phyloP scores from a whole-genome alignment of 2,113 vertebrate genomes.

The Antechinus stuartii region DNA sequence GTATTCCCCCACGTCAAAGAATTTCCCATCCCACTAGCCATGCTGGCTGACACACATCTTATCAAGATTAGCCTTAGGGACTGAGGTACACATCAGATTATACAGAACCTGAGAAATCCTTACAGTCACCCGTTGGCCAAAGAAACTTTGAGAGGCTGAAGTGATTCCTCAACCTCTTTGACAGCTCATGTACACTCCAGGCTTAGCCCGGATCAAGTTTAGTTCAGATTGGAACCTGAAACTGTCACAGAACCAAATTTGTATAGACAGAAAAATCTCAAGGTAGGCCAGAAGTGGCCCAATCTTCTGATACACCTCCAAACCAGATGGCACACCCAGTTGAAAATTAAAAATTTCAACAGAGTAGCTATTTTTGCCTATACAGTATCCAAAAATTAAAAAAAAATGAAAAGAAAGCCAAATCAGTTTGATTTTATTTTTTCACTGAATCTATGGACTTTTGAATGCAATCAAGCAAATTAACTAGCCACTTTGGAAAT shows the following conservation, averaged over 20 bases:
- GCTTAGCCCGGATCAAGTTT: background rate
- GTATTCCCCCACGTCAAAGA: background rate
- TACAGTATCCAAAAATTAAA: background rate
- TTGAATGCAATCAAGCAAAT: background rate
- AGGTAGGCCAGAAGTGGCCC: background rate
- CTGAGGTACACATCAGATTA: background rate
- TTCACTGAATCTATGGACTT: background rate
- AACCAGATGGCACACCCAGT: background rate
- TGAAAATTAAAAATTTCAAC: background rate
- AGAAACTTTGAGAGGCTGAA: background rate
- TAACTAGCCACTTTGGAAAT: background rate
- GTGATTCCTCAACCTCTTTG: background rate
- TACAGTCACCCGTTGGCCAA: background rate
- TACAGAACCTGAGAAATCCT: background rate
- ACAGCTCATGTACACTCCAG: background rate
- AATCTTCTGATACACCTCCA: background rate
- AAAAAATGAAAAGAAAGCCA: background rate
- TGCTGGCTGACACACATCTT: background rate
- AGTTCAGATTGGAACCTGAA: slow-evolving; percentile 22
- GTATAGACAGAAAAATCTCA: background rate
- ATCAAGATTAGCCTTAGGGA: slow-evolving; percentile 7
- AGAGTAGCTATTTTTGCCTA: background rate
- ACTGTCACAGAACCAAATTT: background rate
- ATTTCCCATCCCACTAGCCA: background rate
- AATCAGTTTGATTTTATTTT: background rate